phyloP scores from a whole-genome alignment of 2,888 invertebrate species.

The Philonicus albiceps region DNA sequence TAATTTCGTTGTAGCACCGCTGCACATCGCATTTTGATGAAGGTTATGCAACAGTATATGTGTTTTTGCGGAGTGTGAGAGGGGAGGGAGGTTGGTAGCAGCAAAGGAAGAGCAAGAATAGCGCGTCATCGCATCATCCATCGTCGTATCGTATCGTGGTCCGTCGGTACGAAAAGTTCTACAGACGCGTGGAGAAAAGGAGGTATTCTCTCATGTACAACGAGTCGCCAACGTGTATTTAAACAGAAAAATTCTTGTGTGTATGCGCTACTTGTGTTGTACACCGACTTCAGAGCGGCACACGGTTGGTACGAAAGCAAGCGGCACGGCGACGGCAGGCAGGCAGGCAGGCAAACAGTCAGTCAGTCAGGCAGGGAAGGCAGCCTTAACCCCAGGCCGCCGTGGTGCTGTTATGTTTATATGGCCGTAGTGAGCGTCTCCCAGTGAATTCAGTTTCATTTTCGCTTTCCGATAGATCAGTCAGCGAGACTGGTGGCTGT shows the following conservation, averaged over 20 bases:
- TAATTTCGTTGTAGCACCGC: too few species aligned
- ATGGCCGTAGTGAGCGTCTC: conserved; percentile 41
- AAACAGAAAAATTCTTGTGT: neutral
- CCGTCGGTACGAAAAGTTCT: neutral
- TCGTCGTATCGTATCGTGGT: too few species aligned
- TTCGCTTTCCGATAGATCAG: conserved; percentile 62
- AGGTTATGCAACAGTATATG: neutral
- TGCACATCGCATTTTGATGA: neutral
- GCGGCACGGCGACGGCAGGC: neutral
- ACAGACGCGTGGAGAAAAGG: neutral
- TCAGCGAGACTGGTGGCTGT: conserved; percentile 50
- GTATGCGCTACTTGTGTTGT: neutral
- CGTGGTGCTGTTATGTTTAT: neutral
- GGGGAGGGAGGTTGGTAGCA: neutral
- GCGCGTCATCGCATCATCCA: neutral
- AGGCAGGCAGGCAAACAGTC: conserved; percentile 12
- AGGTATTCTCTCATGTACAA: conserved; percentile 25
- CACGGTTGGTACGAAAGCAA: neutral
- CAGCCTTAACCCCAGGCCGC: conserved; percentile 41
- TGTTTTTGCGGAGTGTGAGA: too few species aligned
- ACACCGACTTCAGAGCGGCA: neutral
- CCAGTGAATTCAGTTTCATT: conserved; percentile 59
- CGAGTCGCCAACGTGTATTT: neutral
- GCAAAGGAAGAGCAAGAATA: neutral
- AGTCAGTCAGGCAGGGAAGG: conserved; percentile 12